Evolutionary conservation across 2,888 invertebrate species (phyloP), one percentile per base, ranked within the genome.

Genomic region (Chirona hameri): DNA sequence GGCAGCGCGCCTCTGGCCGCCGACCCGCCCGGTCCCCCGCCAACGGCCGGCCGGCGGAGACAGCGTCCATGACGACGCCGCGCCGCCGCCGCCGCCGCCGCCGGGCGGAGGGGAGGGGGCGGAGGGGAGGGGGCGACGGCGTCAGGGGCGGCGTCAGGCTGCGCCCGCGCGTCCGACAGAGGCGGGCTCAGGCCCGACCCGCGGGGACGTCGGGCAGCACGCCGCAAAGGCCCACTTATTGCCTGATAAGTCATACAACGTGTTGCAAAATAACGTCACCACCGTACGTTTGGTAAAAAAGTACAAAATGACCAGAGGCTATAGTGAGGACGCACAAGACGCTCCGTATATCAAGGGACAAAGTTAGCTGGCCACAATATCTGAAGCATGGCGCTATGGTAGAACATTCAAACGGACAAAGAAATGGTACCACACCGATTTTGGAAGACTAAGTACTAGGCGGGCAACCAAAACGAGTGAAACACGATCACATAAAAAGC

Each of bases 211-310:
- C 72, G 18, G 72, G 24, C 39, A 39, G 76, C 21, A 72, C 31
- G 72, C 76, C 39, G 21, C 21, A 24, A 76, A 76, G 72, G 72
- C 72, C 72, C 72, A 76, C 39, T 76, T 76, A 76, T 76, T 76
- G 76, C 76, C 76, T 31, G 31, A 72, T 65, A 31, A 72, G 72
- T 72, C 72, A 31, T 72, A 72, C 69, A 29, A 69, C 27, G 72
- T 72, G 72, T 72, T 18, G 72, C 72, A 72, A 72, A 72, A 72
- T 72, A 72, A 72, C 72, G 31, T 72, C 72, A 72, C 72, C 72
- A 18, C 31, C 72, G 72, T 18, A 31, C 72, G 10, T 72, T 27
- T 29, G 39, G 76, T 76, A 76, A 76, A 76, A 76, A 76, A 76
- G 76, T 76, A 76, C 46, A 76, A 76, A 76, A 76, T 76, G 76